Conservation (phyloP, 2,888 invertebrate species). For the Physocephala rufipes region DNA sequence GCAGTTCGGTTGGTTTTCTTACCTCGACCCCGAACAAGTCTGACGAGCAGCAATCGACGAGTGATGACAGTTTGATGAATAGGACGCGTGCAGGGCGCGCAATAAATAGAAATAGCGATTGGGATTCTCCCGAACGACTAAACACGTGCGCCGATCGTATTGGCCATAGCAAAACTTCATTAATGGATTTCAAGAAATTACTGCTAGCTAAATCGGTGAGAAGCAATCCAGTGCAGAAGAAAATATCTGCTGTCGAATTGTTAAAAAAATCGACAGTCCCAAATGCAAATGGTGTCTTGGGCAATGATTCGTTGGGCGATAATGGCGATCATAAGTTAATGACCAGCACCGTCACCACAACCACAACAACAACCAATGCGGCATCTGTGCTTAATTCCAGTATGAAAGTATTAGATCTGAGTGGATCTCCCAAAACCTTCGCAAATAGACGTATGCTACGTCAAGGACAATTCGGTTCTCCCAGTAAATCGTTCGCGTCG, state of each 20-base stretch:
- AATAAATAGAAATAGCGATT: conserved; percentile 52
- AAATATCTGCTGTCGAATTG: conserved; percentile 82
- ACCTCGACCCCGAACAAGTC: conserved; percentile 73
- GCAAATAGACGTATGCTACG: conserved; percentile 71
- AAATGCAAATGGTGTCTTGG: background rate
- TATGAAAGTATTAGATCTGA: conserved; percentile 75
- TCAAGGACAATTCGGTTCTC: conserved; percentile 68
- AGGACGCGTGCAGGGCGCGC: conserved; percentile 54
- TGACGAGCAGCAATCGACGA: conserved; percentile 42
- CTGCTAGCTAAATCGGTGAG: conserved; percentile 80
- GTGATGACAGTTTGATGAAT: conserved; percentile 50
- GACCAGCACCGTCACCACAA: background rate
- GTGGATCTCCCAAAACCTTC: conserved; percentile 77
- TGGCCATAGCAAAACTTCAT: conserved; percentile 77
- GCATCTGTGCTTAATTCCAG: conserved; percentile 62
- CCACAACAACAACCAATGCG: conserved; percentile 41
- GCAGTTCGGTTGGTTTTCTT: conserved; percentile 69
- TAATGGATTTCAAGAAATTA: conserved; percentile 84
- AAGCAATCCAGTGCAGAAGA: conserved; percentile 69
- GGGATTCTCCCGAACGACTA: conserved; percentile 59
- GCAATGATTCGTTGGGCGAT: conserved; percentile 10
- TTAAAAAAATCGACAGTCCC: conserved; percentile 68
- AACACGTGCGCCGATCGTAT: conserved; percentile 73
- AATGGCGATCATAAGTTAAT: background rate
- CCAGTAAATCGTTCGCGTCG: conserved; percentile 68